A percentile compares a stretch with the other conserved stretches of the same genome.
Evolutionary conservation across 2,797 vertebrate genomes (phyloP).

Genomic region (Craterocephalus amniculus): DNA sequence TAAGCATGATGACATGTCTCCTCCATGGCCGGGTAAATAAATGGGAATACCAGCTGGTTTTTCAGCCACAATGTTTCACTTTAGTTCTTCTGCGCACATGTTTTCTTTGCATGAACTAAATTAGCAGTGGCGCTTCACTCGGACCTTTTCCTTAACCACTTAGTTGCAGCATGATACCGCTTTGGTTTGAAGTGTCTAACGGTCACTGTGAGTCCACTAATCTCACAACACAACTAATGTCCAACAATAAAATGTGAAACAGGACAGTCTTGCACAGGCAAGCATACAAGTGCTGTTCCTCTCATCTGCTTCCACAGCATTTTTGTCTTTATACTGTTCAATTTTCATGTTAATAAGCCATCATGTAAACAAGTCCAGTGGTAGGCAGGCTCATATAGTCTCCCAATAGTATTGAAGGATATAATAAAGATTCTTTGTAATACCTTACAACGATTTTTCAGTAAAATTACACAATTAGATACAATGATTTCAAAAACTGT

Average conservation of each 20-base stretch:
- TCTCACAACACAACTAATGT: conserved; percentile 43
- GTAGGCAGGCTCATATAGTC: conserved; percentile 3
- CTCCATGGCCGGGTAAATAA: neutral
- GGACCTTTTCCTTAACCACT: conserved; percentile 27
- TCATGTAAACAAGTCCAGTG: conserved; percentile 19
- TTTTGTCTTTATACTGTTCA: conserved; percentile 30
- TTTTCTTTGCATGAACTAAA: conserved; percentile 17
- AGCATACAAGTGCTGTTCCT: conserved; percentile 8
- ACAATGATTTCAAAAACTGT: conserved; percentile 9
- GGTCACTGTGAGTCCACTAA: conserved; percentile 30
- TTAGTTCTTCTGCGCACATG: conserved; percentile 18
- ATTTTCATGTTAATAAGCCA: conserved; percentile 24
- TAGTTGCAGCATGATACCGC: conserved; percentile 48
- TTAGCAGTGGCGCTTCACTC: conserved; percentile 35
- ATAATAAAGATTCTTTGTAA: neutral
- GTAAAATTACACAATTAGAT: conserved; percentile 11
- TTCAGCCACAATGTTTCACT: conserved; percentile 15
- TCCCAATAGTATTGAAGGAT: conserved; percentile 24
- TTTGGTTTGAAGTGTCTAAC: conserved; percentile 41
- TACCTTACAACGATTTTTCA: neutral
- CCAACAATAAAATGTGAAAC: conserved; percentile 38
- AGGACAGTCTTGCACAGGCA: conserved; percentile 4
- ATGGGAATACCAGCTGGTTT: conserved; percentile 13
- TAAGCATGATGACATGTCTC: conserved; percentile 8
- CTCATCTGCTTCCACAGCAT: conserved; percentile 26